Conservation (phyloP, 2,888 invertebrate species). For the Coecobrya sp. region DNA sequence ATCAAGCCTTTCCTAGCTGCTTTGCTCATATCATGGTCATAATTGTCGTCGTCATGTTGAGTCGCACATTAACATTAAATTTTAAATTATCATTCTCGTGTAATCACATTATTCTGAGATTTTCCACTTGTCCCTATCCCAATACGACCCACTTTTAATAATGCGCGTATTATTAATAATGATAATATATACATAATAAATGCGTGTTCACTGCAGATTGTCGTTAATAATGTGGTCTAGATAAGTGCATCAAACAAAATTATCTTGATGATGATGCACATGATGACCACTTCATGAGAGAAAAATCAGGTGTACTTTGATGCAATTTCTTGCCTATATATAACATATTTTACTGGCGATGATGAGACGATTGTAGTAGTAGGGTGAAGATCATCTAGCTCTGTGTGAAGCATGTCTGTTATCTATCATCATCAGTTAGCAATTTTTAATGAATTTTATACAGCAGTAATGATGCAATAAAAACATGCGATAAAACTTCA, state of each 20-base stretch:
- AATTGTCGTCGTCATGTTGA: not conserved
- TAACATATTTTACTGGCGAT: not conserved
- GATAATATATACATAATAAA: no score
- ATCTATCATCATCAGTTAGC: constrained; percentile 11
- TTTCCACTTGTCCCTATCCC: not conserved
- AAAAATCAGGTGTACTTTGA: not conserved
- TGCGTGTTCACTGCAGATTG: no score
- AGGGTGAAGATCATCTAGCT: not conserved
- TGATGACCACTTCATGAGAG: not conserved
- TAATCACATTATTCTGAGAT: not conserved
- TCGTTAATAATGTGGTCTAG: no score
- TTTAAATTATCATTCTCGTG: not conserved
- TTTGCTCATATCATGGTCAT: not conserved
- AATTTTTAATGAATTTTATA: constrained; percentile 22
- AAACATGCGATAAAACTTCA: constrained; percentile 28
- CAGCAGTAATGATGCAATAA: constrained; percentile 49
- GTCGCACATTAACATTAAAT: not conserved
- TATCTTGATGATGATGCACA: not conserved
- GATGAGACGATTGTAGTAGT: not conserved
- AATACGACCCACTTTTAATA: not conserved
- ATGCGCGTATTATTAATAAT: not conserved
- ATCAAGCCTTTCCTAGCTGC: not conserved
- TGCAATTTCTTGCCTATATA: not conserved
- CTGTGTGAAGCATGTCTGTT: not conserved
- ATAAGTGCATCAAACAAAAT: no score